These are phyloP conservation scores for Cavia aperea DNA, from an alignment of 2,113 vertebrate species.

Conservation along the genomic window DNA sequence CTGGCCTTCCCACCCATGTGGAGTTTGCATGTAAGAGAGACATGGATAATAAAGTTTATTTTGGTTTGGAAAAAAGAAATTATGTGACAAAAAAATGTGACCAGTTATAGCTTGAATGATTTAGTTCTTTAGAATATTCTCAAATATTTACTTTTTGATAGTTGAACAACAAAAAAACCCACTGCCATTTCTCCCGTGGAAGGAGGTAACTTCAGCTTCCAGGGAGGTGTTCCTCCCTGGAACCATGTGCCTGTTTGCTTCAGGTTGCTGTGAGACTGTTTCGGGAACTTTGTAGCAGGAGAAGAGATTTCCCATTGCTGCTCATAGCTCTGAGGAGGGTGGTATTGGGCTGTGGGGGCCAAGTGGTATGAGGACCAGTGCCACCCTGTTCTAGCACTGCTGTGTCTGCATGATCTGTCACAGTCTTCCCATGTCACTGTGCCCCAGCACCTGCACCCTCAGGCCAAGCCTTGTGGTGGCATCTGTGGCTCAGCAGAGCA, in stretches of 20 bases:
- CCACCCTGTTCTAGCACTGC: neutral
- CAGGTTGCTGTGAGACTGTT: neutral
- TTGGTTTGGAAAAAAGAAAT: neutral
- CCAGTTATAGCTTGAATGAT: neutral
- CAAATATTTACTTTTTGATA: neutral
- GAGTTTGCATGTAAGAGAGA: neutral
- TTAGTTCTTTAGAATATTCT: neutral
- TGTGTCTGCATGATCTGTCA: neutral
- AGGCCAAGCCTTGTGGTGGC: neutral
- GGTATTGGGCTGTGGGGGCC: neutral
- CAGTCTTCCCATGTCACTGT: too few relatives aligned
- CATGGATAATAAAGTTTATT: neutral
- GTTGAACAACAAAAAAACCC: neutral
- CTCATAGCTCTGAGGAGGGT: neutral
- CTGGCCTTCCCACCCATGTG: neutral
- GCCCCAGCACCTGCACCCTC: neutral
- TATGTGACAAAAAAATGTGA: neutral
- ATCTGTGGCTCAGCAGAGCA: neutral
- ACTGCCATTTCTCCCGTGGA: neutral
- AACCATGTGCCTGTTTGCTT: neutral
- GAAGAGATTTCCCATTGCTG: neutral
- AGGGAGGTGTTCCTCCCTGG: neutral
- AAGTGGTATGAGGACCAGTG: neutral
- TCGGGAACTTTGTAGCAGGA: neutral
- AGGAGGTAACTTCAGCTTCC: neutral